phyloP scores from a whole-genome alignment of 2,888 invertebrate species.

The Diabrotica balteata region DNA sequence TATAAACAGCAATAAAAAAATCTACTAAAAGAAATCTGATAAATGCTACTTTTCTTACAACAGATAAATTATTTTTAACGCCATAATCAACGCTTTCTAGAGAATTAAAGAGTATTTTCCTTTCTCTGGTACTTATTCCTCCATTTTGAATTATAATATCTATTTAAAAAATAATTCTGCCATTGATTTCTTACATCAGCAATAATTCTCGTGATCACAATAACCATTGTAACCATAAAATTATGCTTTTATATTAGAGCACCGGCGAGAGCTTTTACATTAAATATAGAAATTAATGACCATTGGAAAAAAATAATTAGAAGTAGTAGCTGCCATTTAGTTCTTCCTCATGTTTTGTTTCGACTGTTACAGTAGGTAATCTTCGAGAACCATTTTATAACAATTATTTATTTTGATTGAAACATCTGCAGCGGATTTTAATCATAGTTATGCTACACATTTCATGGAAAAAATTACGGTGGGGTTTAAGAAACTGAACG shows the following conservation, averaged over 20 bases:
- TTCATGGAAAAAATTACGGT: constrained; percentile 13
- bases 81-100: no score
- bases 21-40: no score
- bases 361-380: constrained; percentile 21
- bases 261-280: constrained; percentile 11
- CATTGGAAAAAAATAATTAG: constrained; percentile 19
- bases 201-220: constrained; percentile 21
- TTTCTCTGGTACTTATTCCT: neutral
- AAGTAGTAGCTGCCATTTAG: constrained; percentile 19
- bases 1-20: no score
- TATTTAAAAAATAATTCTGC: constrained; percentile 17
- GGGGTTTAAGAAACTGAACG: constrained; percentile 13
- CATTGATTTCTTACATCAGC: constrained; percentile 21
- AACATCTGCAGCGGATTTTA: constrained; percentile 20
- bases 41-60: no score
- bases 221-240: constrained; percentile 19
- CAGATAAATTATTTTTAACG: no score
- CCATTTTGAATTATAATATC: constrained; percentile 3
- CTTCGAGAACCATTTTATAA: constrained; percentile 25
- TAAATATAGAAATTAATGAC: constrained; percentile 17
- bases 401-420: constrained; percentile 28
- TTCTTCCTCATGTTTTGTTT: constrained; percentile 28
- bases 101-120: no score
- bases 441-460: constrained; percentile 9
- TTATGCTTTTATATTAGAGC: constrained; percentile 22